phyloP scores from a whole-genome alignment of 2,888 invertebrate genomes.

The Scelioninae gen. 1 region DNA sequence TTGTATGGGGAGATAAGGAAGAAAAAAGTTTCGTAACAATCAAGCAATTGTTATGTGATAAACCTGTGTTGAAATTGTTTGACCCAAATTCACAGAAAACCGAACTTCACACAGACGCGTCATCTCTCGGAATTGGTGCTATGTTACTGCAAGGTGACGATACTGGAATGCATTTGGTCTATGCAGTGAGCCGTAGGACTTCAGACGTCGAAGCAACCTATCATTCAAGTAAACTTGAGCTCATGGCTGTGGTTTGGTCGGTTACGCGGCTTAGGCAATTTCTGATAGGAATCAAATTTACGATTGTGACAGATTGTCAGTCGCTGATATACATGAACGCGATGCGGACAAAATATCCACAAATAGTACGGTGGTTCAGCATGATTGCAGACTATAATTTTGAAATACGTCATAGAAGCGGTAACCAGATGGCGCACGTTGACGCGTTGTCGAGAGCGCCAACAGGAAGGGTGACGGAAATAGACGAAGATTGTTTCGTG shows the following conservation, averaged over 20 bases:
- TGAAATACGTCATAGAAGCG: constrained; percentile 10
- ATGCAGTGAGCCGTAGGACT: constrained; percentile 10
- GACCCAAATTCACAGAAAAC: background rate
- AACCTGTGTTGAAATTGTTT: constrained; percentile 3
- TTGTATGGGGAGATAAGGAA: background rate
- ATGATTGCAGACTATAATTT: constrained; percentile 8
- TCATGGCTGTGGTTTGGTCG: background rate
- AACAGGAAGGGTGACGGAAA: background rate
- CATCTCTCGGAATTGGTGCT: constrained; percentile 3
- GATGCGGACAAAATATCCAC: constrained; percentile 2
- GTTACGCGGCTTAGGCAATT: background rate
- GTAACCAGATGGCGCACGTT: constrained; percentile 5
- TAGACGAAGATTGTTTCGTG: background rate
- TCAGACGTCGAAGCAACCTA: constrained; percentile 1
- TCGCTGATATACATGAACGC: constrained; percentile 9
- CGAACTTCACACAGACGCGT: constrained; percentile 3
- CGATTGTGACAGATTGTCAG: constrained; percentile 8
- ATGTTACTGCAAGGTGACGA: constrained; percentile 15
- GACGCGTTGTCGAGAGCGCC: background rate
- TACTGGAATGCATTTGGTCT: background rate
- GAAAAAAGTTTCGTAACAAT: background rate
- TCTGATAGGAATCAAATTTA: background rate
- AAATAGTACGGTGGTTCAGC: background rate
- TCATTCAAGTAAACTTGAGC: constrained; percentile 2
- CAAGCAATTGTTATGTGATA: background rate